Evolutionary conservation across 2,113 vertebrate genomes (phyloP), one percentile per base, ranked within the genome.

Genomic region (Sinocyclocheilus anshuiensis): DNA sequence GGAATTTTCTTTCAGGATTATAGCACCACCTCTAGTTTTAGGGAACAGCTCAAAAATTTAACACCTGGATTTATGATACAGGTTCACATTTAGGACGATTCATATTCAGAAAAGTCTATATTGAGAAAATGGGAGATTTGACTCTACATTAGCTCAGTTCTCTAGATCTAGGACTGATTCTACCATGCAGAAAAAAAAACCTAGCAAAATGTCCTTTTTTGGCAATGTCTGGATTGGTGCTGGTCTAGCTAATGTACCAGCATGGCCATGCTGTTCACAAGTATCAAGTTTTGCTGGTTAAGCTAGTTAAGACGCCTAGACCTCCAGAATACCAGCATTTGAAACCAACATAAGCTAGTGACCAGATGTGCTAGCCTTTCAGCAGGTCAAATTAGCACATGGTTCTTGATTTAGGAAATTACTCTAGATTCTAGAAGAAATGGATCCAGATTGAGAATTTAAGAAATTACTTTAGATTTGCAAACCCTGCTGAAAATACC

Each of bases 251-350:
- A 59, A 57, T 22, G 15, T 29, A 77, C 15, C 16, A 77, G n/a
- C 3, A 55, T 50, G 16, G 16, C 29, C 26, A 33, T 33, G 29
- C 77, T n/a, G 77, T 74, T 74, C 20, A n/a, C 36, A 74, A 74
- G 71, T 45, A 42, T 74, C 36, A 74, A 5, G 4, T 74, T 45
- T 74, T 45, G 36, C 71, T 45, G 71, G 26, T 20, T 55, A 77
- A 55, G 75, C 50, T 33, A 77, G 26, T 33, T 77, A 78, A 78
- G 76, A 78, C 57, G 9, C 29, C 24, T 18, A 77, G 22, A 76
- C 16, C 6, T 13, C 6, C 4, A 55, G 48, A 26, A 77, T 29
- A 20, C 26, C 50, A 18, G 13, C 53, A 42, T n/a, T n/a, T 4
- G 11, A 72, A 72, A 39, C 33, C 9, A 71, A 71, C 33, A 71